Evolutionary conservation across 92 coral and sea anemone species (phyloP), one percentile per base, ranked within the genome.

Genomic region (Palythoa heliodiscus): DNA sequence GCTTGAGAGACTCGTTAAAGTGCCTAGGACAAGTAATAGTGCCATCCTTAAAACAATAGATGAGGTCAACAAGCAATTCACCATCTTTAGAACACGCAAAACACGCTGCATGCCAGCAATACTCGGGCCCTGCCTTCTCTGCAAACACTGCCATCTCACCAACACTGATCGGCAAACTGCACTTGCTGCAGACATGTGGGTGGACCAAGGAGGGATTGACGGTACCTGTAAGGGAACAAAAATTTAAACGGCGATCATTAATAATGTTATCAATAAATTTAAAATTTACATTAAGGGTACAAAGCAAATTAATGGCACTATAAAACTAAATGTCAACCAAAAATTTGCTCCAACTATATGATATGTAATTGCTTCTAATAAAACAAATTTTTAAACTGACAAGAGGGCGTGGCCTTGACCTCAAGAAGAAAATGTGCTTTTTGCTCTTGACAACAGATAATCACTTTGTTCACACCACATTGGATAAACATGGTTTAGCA

Each of bases 91-190:
- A 71, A 73, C 98, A 96, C 38, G 78, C 90, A 87, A 96, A 96
- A 85, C 98, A 96, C n/a, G 77, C 82, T 1, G 90, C 87, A 82
- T 96, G 98, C 98, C 98, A 96, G 76, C 92, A 89, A 50, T 64
- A 57, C 38, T 92, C 93, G 15, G 96, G 89, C 38, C 95, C 98
- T 14, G 98, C 90, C 4, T 90, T 95, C 67, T 92, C 87, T 35
- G 94, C 95, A 88, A 96, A 94, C 84, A 96, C 92, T 10, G 98
- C 98, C 98, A 96, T 89, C 78, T 95, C 93, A 38, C 95, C 98
- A 82, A 89, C 58, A 70, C 86, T 90, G 70, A 96, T 89, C 38
- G 89, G 89, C 23, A 79, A 52, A 12, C 85, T 75, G 77, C 98
- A 96, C 52, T 82, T 91, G 60, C 54, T 67, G 25, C 98, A 96